These are phyloP conservation scores for Orius insidiosus DNA, from an alignment of 1,140 invertebrate genomes.

Conservation along the genomic window DNA sequence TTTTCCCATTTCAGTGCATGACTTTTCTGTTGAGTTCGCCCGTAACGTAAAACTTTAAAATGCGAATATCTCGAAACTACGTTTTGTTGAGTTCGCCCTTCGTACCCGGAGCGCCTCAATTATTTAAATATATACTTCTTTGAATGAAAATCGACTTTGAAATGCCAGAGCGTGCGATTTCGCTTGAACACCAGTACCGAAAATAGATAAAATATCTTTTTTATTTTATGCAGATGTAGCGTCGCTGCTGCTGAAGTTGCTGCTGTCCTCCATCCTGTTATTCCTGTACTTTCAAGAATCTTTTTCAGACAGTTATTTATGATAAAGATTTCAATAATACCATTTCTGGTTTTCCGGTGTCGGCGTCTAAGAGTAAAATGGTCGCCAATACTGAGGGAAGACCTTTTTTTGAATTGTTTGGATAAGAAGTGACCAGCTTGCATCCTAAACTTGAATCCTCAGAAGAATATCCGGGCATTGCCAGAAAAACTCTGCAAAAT, in stretches of 20 bases:
- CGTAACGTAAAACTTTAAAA: too few relatives aligned
- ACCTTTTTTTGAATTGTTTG: slow-evolving; percentile 22
- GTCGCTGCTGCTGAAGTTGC: slow-evolving; percentile 41
- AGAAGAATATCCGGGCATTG: slow-evolving; percentile 4
- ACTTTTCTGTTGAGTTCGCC: too few relatives aligned
- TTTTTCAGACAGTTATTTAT: too few relatives aligned
- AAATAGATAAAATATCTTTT: slow-evolving; percentile 30
- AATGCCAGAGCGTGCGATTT: slow-evolving; percentile 34
- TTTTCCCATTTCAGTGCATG: too few relatives aligned
- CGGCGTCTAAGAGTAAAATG: slow-evolving; percentile 27
- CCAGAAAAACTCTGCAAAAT: not conserved
- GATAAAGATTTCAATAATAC: too few relatives aligned
- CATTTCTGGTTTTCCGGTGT: slow-evolving; percentile 27
- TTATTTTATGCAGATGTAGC: slow-evolving; percentile 28
- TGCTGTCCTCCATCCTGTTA: slow-evolving; percentile 41
- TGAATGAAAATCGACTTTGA: slow-evolving; percentile 27
- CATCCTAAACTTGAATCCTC: slow-evolving; percentile 25
- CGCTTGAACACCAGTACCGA: slow-evolving; percentile 40
- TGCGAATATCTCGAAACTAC: too few relatives aligned
- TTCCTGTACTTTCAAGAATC: slow-evolving; percentile 33
- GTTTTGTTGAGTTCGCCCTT: too few relatives aligned
- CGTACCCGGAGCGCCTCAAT: too few relatives aligned
- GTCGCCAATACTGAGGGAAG: slow-evolving; percentile 28
- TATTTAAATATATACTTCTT: too few relatives aligned
- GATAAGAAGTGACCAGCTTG: slow-evolving; percentile 30